These are phyloP conservation scores for Alca torda DNA, from an alignment of 2,797 vertebrate genomes.

Conservation along the genomic window DNA sequence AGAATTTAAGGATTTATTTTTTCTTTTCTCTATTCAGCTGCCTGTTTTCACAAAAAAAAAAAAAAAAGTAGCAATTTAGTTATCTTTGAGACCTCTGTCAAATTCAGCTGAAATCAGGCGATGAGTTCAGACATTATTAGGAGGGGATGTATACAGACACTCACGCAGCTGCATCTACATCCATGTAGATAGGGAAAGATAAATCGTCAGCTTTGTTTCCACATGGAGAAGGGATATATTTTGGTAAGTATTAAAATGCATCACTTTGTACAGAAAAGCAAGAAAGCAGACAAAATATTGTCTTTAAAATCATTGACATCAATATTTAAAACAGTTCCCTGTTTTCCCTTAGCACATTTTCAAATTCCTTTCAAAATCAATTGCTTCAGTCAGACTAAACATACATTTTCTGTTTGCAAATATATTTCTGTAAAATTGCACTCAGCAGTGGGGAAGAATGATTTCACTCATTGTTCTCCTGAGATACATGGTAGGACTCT, in stretches of 20 bases:
- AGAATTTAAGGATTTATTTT: neutral
- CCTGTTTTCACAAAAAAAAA: neutral
- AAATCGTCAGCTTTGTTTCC: slow-evolving; percentile 22
- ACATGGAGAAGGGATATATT: neutral
- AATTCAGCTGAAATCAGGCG: slow-evolving; percentile 44
- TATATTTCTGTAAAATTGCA: neutral
- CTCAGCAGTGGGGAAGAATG: neutral
- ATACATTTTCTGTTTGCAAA: slow-evolving; percentile 26
- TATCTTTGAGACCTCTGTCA: slow-evolving; percentile 53
- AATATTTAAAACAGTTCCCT: neutral
- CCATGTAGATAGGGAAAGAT: slow-evolving; percentile 25
- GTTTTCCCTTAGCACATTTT: neutral
- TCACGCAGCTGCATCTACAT: slow-evolving; percentile 32
- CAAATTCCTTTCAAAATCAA: neutral
- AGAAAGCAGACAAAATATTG: neutral
- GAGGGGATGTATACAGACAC: slow-evolving; percentile 56
- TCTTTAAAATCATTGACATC: neutral
- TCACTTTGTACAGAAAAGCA: slow-evolving; percentile 12
- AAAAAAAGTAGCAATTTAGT: neutral
- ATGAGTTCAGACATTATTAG: slow-evolving; percentile 42
- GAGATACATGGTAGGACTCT: neutral
- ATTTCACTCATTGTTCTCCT: slow-evolving; percentile 5
- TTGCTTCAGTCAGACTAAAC: slow-evolving; percentile 13
- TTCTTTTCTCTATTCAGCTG: neutral
- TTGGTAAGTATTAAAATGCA: neutral